Conservation (phyloP, 2,888 invertebrate genomes). For the Drymonia ruficornis region DNA sequence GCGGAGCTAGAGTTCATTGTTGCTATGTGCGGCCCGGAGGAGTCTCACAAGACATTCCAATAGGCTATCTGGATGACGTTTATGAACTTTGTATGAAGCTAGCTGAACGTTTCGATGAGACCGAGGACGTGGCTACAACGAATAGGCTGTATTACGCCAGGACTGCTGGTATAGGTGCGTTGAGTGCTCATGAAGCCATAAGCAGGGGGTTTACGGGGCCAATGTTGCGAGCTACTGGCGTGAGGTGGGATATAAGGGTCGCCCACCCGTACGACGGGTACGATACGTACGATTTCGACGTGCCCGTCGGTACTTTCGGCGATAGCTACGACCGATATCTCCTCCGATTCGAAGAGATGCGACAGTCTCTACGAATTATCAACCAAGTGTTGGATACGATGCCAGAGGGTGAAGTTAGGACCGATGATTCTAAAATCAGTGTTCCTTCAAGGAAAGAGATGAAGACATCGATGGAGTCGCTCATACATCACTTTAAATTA, state of each 20-base stretch:
- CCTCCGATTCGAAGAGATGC: conserved; percentile 88
- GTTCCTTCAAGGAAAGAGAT: conserved; percentile 91
- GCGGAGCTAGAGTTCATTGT: conserved; percentile 93
- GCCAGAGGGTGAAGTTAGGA: conserved; percentile 91
- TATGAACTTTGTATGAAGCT: conserved; percentile 88
- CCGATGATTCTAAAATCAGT: conserved; percentile 91
- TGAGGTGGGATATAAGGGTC: conserved; percentile 95
- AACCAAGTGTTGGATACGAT: conserved; percentile 93
- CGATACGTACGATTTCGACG: conserved; percentile 92
- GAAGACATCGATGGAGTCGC: conserved; percentile 94
- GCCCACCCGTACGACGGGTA: conserved; percentile 94
- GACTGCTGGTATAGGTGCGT: conserved; percentile 89
- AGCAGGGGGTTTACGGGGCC: conserved; percentile 89
- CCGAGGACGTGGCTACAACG: conserved; percentile 90
- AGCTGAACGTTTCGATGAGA: conserved; percentile 91
- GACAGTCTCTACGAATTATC: conserved; percentile 91
- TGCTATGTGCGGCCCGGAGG: conserved; percentile 94
- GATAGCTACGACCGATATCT: conserved; percentile 94
- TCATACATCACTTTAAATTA: conserved; percentile 96
- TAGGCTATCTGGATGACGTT: conserved; percentile 92
- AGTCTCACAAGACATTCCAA: conserved; percentile 84
- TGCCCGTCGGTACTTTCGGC: conserved; percentile 91
- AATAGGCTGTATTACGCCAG: conserved; percentile 88
- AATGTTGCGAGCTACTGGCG: conserved; percentile 91
- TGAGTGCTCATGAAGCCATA: conserved; percentile 91